phyloP scores from a whole-genome alignment of 2,113 vertebrate genomes.

The Hippocampus comes region DNA sequence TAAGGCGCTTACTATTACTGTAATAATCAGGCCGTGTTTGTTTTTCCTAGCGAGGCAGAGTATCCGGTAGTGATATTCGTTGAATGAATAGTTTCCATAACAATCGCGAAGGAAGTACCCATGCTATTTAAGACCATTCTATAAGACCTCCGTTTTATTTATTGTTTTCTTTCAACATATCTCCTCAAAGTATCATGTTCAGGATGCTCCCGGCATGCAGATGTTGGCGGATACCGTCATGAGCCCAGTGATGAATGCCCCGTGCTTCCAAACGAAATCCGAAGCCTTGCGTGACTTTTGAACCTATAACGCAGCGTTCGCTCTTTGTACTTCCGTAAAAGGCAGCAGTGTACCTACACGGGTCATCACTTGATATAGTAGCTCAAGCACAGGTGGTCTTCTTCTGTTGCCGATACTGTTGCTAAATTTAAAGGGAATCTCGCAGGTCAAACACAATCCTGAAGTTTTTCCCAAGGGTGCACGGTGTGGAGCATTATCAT shows the following conservation, averaged over 20 bases:
- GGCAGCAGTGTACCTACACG: constrained; percentile 20
- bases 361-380: constrained; percentile 40
- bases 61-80: constrained; percentile 12
- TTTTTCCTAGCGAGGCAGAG: constrained; percentile 39
- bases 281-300: constrained; percentile 29
- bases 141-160: not conserved
- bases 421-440: not conserved
- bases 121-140: not conserved
- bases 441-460: not conserved
- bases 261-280: constrained; percentile 24
- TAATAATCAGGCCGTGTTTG: constrained; percentile 58
- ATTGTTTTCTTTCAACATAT: constrained; percentile 1
- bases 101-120: constrained; percentile 4
- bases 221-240: constrained; percentile 39
- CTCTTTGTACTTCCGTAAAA: constrained; percentile 32
- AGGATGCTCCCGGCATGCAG: constrained; percentile 28
- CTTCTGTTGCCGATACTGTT: not conserved
- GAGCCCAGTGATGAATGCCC: constrained; percentile 16
- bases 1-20: constrained; percentile 50
- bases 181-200: constrained; percentile 1
- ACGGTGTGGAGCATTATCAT: too few relatives aligned
- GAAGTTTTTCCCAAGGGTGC: too few relatives aligned
- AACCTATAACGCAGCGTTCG: constrained; percentile 16
- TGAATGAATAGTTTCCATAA: constrained; percentile 24
- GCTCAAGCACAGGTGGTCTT: constrained; percentile 18